phyloP scores from a whole-genome alignment of 2,888 invertebrate genomes.

The Plebejus argus region DNA sequence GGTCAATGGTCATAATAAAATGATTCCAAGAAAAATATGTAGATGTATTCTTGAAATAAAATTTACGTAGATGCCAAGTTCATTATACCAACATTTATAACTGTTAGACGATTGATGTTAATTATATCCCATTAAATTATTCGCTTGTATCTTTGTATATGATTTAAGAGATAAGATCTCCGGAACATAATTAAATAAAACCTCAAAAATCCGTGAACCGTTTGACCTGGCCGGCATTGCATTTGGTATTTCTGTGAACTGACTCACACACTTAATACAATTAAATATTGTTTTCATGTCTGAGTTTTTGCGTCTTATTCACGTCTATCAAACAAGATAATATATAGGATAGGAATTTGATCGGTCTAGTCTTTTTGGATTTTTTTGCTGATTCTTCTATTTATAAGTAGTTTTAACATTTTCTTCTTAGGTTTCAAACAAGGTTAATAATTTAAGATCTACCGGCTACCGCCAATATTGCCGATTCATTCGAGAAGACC shows the following conservation, averaged over 20 bases:
- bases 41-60: neutral
- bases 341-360: neutral
- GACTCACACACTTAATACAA: constrained; percentile 9
- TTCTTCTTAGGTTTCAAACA: too few species aligned
- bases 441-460: too few species aligned
- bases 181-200: neutral
- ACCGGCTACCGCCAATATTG: too few species aligned
- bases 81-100: neutral
- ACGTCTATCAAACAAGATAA: neutral
- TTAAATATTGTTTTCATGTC: neutral
- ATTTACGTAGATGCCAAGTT: neutral
- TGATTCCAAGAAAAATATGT: neutral
- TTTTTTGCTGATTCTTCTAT: neutral
- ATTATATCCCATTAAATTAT: neutral
- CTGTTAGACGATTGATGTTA: neutral
- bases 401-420: too few species aligned
- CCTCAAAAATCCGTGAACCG: constrained; percentile 11
- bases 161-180: neutral
- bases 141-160: neutral
- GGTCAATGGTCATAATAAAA: neutral
- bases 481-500: too few species aligned
- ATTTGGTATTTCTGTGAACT: constrained; percentile 2
- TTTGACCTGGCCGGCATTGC: neutral
- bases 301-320: neutral
- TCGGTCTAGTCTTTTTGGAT: neutral